Conservation (phyloP, 2,888 invertebrate genomes). For the Unio delphinus region DNA sequence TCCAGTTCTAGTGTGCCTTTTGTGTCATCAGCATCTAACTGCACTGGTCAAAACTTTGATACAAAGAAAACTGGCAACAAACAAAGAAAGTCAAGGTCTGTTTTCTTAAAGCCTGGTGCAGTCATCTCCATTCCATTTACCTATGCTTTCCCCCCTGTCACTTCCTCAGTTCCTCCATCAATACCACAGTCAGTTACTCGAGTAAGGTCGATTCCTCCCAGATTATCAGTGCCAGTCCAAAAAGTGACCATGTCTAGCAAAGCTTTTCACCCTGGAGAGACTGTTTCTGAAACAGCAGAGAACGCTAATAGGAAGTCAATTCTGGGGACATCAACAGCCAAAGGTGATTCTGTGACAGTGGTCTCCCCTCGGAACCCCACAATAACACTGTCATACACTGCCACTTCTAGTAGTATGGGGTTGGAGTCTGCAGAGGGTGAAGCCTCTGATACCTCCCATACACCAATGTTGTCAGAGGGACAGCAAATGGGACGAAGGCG, state of each 20-base stretch:
- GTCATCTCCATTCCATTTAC: conserved; percentile 55
- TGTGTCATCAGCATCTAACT: no score
- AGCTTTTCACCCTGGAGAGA: no score
- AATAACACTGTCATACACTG: background rate
- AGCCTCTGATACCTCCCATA: background rate
- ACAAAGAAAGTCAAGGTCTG: conserved; percentile 27
- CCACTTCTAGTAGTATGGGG: background rate
- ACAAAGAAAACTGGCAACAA: background rate
- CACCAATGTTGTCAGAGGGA: background rate
- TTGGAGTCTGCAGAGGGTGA: background rate
- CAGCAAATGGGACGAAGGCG: conserved; percentile 37
- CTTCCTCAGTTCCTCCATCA: conserved; percentile 3
- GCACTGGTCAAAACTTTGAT: no score
- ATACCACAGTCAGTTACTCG: conserved; percentile 2
- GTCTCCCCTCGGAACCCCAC: background rate
- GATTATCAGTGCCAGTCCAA: background rate
- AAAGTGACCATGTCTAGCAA: no score
- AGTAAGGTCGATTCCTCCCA: background rate
- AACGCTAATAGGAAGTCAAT: background rate
- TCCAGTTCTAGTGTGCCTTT: conserved; percentile 8
- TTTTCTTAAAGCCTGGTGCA: conserved; percentile 47
- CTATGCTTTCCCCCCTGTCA: conserved; percentile 25
- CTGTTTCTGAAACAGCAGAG: no score
- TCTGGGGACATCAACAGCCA: background rate
- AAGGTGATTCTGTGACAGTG: background rate